Evolutionary conservation across 1,140 invertebrate genomes (phyloP), one percentile per base, ranked within the genome.

Genomic region (Papilio polytes): DNA sequence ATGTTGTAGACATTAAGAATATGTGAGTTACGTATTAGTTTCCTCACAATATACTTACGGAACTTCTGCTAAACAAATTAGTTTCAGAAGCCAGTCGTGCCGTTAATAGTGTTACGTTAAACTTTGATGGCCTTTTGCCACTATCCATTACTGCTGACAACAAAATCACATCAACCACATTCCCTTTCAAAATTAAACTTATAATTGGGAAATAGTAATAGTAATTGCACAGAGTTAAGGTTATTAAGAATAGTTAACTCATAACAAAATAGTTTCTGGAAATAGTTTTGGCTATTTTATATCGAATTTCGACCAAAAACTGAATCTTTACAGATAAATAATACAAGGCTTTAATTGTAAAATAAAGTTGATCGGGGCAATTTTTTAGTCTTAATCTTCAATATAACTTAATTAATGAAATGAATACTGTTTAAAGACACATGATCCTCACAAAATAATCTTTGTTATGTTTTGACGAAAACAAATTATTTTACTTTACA

Each of bases 41-140:
- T 63, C 22, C 59, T 63, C 3, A 63, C 59, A 63, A 22, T 63
- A 26, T 63, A 63, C 56, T 41, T 41, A 41, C 36, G 7, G 59
- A 74, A 74, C 73, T 74, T 74, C 41, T 48, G 41, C 20, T 74
- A 74, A 74, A 74, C 73, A 74, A 74, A 74, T 74, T 74, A 20
- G 10, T 48, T 22, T 44, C 73, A 48, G 41, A 74, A 74, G 41
- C 20, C 44, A 22, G 73, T 74, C 73, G 41, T 46, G 20, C 44
- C 20, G 10, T 74, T 74, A 74, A 74, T 74, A 46, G 73, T 74
- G 73, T 74, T 74, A 74, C 44, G 20, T 13, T 48, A 22, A 74
- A 74, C 9, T 74, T 74, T 74, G 73, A 74, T 48, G 73, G 73
- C 44, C 73, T 74, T 44, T 74, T 74, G 18, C 18, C 73, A 46